phyloP scores from a whole-genome alignment of 2,888 invertebrate genomes.

The Sinopyrophorus schimmeli region DNA sequence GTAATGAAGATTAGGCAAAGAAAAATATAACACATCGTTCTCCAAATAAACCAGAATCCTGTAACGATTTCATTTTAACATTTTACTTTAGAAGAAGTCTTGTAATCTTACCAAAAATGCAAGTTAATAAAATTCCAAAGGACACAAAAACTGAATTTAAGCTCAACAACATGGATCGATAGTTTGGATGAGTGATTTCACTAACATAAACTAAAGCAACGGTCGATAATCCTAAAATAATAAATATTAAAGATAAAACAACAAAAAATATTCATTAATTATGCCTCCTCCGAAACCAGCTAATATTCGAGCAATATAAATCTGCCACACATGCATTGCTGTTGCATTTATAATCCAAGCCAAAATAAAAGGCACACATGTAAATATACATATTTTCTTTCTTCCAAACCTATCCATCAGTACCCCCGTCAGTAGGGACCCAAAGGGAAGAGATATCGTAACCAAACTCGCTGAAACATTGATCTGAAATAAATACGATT shows the following conservation, averaged over 20 bases:
- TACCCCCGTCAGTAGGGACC: slow-evolving; percentile 59
- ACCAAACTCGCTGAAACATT: slow-evolving; percentile 62
- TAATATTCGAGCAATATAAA: slow-evolving; percentile 58
- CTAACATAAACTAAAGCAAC: slow-evolving; percentile 62
- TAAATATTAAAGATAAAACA: slow-evolving; percentile 12
- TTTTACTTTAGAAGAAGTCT: background rate
- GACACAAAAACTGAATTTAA: slow-evolving; percentile 63
- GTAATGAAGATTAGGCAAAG: slow-evolving; percentile 49
- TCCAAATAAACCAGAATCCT: slow-evolving; percentile 58
- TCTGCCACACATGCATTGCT: slow-evolving; percentile 53
- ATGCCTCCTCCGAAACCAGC: slow-evolving; percentile 59
- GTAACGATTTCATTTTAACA: slow-evolving; percentile 20
- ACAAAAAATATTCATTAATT: background rate
- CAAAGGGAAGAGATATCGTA: slow-evolving; percentile 59
- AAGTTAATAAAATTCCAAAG: slow-evolving; percentile 61
- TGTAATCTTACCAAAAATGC: slow-evolving; percentile 51
- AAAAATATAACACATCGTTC: slow-evolving; percentile 56
- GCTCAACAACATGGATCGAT: slow-evolving; percentile 60
- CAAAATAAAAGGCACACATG: slow-evolving; percentile 56
- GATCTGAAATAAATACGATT: no score
- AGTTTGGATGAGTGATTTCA: slow-evolving; percentile 60
- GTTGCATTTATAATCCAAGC: slow-evolving; percentile 58
- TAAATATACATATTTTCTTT: slow-evolving; percentile 54
- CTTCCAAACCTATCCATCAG: slow-evolving; percentile 63
- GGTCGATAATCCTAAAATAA: slow-evolving; percentile 58